Percentiles rank a stretch among this genome's conserved stretches.
Evolutionary conservation across 2,888 invertebrate genomes (phyloP).

Genomic region (Melinaea menophilus): DNA sequence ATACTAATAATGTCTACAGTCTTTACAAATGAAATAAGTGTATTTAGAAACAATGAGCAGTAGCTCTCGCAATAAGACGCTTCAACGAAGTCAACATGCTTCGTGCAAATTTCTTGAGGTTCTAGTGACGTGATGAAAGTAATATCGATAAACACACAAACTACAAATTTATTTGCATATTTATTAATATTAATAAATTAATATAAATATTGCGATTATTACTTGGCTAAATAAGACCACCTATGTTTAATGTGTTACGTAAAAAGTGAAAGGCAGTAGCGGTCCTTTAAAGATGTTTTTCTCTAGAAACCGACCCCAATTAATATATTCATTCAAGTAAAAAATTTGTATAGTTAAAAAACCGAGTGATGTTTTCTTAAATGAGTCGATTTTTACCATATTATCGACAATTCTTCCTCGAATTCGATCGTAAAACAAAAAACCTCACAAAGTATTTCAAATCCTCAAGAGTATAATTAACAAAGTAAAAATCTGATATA

Average conservation of each 20-base stretch:
- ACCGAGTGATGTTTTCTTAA: too few species aligned
- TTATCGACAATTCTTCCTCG: neutral
- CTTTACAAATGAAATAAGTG: neutral
- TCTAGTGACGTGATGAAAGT: neutral
- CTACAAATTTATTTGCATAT: too few species aligned
- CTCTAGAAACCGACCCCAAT: too few species aligned
- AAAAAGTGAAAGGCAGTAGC: too few species aligned
- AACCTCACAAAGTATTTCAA: neutral
- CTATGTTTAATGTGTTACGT: too few species aligned
- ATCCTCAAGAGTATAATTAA: neutral
- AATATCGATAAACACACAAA: too few species aligned
- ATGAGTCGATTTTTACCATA: neutral
- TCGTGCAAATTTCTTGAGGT: neutral
- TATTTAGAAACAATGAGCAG: constrained; percentile 19
- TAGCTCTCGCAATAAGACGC: constrained; percentile 19
- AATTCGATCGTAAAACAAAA: neutral
- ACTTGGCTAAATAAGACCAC: too few species aligned
- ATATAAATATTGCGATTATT: too few species aligned
- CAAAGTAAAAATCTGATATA: neutral
- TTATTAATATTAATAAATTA: too few species aligned
- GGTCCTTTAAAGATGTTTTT: too few species aligned
- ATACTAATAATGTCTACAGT: neutral
- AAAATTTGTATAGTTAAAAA: too few species aligned
- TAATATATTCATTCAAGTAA: too few species aligned
- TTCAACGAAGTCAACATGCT: constrained; percentile 15